Evolutionary conservation across 2,113 vertebrate genomes (phyloP), one percentile per base, ranked within the genome.

Genomic region (Menidia beryllina): DNA sequence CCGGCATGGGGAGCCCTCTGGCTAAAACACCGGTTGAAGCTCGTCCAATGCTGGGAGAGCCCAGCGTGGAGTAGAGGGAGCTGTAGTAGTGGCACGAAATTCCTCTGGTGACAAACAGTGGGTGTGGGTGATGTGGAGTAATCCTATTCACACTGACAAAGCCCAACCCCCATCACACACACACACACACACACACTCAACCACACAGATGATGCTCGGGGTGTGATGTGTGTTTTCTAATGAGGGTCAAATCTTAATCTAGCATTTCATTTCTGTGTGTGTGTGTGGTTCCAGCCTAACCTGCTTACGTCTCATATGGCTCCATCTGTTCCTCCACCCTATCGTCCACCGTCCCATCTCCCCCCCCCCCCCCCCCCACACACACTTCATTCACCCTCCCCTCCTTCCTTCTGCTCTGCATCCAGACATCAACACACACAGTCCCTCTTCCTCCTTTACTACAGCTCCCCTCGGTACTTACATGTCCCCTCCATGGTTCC

Each of bases 401-500:
- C 21, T 49, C 54, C 52, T 12, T 43, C 36, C 50, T 58, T 63
- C 71, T 86, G 64, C 79, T 73, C 78, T 21, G 39, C 72, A 76
- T 62, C 83, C 86, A 87, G 78, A 81, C 86, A 87, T 90, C 72
- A 79, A 75, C 64, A 75, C 79, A 85, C 85, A 89, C 77, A 85
- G 69, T 73, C 56, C 69, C 66, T 66, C 72, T 75, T 64, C 56
- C 60, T 79, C 62, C 67, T 17, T 69, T 65, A 52, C 66, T 69
- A 77, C 69, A 66, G 75, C 52, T 73, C 69, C 50, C 53, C 77
- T 60, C 52, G 21, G 72, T 94, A 93, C 93, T 93, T 91, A 94
- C 93, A 90, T 91, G 88, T 93, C 90, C 91, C 85, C 90, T 92
- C 91, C 93, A 94, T 94, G 79, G 79, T 85, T 88, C 82, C 72